Percentiles rank a stretch among this genome's conserved stretches.
Conservation (phyloP, 2,113 vertebrate genomes). For the human (Homo sapiens) region GRCh38 chr12:461501-462000, state of each 20-base stretch:
- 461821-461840: not conserved
- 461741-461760: not conserved
- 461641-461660: not conserved
- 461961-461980: not conserved
- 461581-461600: not conserved
- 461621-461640: not conserved
- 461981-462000: not conserved
- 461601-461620: not conserved
- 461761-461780: not conserved
- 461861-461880: not conserved
- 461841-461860: not conserved
- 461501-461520: not conserved
- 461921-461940: not conserved
- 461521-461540: not conserved
- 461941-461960: not conserved
- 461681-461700: not conserved
- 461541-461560: not conserved
- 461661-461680: not conserved
- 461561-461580: not conserved
- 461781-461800: not conserved
- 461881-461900: not conserved
- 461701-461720: conserved; percentile 34
- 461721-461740: conserved; percentile 38
- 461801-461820: not conserved
- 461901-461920: not conserved